Conservation (phyloP, 92 coral and sea anemone species). For the Phenganax subtilis region DNA sequence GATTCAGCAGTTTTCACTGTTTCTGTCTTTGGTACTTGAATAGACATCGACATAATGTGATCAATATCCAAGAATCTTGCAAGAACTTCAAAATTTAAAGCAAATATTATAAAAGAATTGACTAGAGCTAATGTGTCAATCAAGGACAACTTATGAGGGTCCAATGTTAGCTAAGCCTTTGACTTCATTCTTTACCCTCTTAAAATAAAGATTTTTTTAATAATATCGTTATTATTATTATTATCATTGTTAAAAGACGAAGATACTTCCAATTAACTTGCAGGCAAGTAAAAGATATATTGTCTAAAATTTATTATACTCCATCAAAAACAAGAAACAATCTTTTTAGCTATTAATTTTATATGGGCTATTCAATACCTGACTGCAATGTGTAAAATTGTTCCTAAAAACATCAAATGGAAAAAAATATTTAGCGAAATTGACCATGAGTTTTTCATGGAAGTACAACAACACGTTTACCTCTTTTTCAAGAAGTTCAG, state of each 20-base stretch:
- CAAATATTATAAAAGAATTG: neutral
- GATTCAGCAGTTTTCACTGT: conserved; percentile 96
- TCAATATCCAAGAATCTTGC: conserved; percentile 89
- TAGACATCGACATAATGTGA: conserved; percentile 89
- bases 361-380: conserved; percentile 9
- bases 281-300: too few species aligned
- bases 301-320: too few species aligned
- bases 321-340: too few species aligned
- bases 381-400: conserved; percentile 32
- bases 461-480: conserved; percentile 29
- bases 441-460: neutral
- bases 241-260: too few species aligned
- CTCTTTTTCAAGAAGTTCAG: conserved; percentile 89
- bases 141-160: too few species aligned
- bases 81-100: conserved; percentile 53
- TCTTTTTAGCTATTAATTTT: too few species aligned
- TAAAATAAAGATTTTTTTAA: too few species aligned
- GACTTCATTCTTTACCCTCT: too few species aligned
- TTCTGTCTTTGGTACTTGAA: conserved; percentile 92
- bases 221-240: too few species aligned
- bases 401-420: conserved; percentile 9
- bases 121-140: too few species aligned
- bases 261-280: too few species aligned
- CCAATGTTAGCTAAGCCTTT: too few species aligned
- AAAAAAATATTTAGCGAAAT: neutral